A percentile compares a stretch with the other conserved stretches of the same genome.
These are phyloP conservation scores for Tarsius wallacei DNA, from an alignment of 2,797 vertebrate genomes.

Conservation along the genomic window DNA sequence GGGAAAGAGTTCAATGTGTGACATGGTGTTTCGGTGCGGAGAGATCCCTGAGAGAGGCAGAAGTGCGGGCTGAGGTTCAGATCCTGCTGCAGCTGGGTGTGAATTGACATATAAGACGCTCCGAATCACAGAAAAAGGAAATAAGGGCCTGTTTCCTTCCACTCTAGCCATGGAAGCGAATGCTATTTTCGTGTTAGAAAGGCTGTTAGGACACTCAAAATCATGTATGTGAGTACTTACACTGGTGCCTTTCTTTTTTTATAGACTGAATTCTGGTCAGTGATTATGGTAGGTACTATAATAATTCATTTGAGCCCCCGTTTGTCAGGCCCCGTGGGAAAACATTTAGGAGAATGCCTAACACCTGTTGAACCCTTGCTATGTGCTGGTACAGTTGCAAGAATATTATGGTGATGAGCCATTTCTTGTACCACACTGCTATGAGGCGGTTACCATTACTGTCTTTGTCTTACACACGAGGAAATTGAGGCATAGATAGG, in stretches of 20 bases:
- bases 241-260: not conserved
- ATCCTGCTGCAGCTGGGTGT: not conserved
- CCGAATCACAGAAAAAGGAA: not conserved
- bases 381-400: not conserved
- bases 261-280: not conserved
- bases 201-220: not conserved
- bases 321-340: not conserved
- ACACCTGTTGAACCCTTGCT: not conserved
- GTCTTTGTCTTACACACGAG: not conserved
- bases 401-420: not conserved
- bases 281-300: not conserved
- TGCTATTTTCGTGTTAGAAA: slow-evolving; percentile 10
- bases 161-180: not conserved
- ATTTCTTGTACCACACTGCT: not conserved
- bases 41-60: not conserved
- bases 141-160: not conserved
- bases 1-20: not conserved
- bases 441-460: not conserved
- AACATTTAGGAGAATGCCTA: not conserved
- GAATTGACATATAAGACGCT: not conserved
- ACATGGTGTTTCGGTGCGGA: not conserved
- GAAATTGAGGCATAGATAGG: not conserved
- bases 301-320: not conserved
- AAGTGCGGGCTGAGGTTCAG: not conserved
- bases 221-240: not conserved